Evolutionary conservation across 2,797 vertebrate species (phyloP), one percentile per base, ranked within the genome.

Genomic region (Lithobates pipiens): DNA sequence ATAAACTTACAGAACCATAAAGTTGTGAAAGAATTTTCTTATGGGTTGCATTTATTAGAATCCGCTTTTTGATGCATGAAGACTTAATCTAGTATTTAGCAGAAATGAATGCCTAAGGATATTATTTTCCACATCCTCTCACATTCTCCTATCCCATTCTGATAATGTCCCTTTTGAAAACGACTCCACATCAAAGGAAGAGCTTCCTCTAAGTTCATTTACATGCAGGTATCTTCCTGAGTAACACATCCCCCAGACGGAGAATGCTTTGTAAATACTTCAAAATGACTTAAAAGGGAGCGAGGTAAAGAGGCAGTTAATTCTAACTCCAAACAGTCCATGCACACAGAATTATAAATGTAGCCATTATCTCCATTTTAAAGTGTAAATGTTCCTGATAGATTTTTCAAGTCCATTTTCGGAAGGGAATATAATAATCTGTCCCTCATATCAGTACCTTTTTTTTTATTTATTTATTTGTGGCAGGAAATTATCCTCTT

Each of bases 21-120:
- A 50, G 25, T 76, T 57, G 32, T 57, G n/a, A 3, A 13, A 72
- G 32, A 32, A 32, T 3, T 32, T 32, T 32, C 70, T 39, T 36
- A 4, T 69, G 63, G 39, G 63, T 76, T 73, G 39, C 29, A 29
- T 76, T 76, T 68, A 68, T 76, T 76, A 69, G 73, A 46, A 83
- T 76, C 50, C 23, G 36, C 54, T 54, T 83, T 76, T 76, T 69
- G 25, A 83, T 83, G 42, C 67, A 39, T 67, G 57, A 74, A 83
- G 42, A 23, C 57, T 63, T 83, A 83, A 50, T 68, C 73, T 73
- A 32, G 68, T 73, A 65, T 69, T 76, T 69, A 83, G 73, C 42
- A 76, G 63, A 76, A 83, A 69, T 68, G 11, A 44, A 69, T 42
- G 72, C 81, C 81, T 29, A 69, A 68, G 81, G 81, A 76, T 83